Base-by-base conservation (phyloP, 2,888 invertebrate genomes). In the Cabera pusaria region DNA sequence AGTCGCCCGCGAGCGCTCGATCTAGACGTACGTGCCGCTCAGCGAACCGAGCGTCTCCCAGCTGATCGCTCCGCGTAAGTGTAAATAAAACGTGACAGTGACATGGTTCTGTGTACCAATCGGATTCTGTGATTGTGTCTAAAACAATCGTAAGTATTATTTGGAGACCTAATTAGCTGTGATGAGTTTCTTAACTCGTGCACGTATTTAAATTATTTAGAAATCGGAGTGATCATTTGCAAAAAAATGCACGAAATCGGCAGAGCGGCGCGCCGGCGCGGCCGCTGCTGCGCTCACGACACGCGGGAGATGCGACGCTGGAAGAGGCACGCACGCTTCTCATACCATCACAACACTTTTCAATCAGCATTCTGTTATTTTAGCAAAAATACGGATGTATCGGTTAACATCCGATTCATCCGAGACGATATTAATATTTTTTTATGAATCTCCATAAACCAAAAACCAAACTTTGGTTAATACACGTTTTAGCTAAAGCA, bases 131-230 rank as follows among this genome's bases (percentile, higher is more conserved):
- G 70, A 69, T 72, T 60, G 76, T 74, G 68, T 63, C 58, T 65
- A 69, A 74, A 65, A 69, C 61, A 65, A 77, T 71, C 72, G 84
- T 82, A 77, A 81, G 84, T 81, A 6, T 3, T 9, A 40, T 12
- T 22, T 31, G n/a, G 45, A 74, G 72, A 79, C 72, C 75, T 66
- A 77, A 72, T 79, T 81, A 78, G 77, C 72, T 65, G 55, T 65
- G 65, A 70, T 68, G 65, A 68, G 69, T 65, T 73, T 67, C 64
- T 64, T 66, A 55, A 61, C 64, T 77, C 84, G 82, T 84, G 84
- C 80, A 69, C 72, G 79, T 83, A 86, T 86, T 85, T 83, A 86
- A 85, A 87, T 87, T 80, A 85, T 86, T 86, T 87, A 87, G 87
- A 87, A 87, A 87, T 76, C 83, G 63, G 63, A 75, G 77, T 74